These are phyloP conservation scores for Rhinogobius similis DNA, from an alignment of 2,113 vertebrate genomes.

Conservation along the genomic window DNA sequence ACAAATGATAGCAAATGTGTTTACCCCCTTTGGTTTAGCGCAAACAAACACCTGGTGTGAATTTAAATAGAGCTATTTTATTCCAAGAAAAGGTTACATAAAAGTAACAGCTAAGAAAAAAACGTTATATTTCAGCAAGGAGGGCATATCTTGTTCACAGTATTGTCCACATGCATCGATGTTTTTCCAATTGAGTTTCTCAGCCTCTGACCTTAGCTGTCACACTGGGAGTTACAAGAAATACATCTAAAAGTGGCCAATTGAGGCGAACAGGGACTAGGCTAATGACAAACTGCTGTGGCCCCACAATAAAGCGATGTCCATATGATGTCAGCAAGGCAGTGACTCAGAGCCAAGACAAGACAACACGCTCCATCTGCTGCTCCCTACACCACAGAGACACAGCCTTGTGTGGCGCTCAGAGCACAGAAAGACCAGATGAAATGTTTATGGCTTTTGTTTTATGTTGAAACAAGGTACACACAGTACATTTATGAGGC, in stretches of 20 bases:
- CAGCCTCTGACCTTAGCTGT: constrained; percentile 36
- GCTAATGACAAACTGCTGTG: constrained; percentile 42
- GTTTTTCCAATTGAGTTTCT: constrained; percentile 13
- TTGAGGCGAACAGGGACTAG: constrained; percentile 25
- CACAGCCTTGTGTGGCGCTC: neutral
- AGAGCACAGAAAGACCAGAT: neutral
- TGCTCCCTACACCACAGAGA: neutral
- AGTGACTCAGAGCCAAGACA: constrained; percentile 51
- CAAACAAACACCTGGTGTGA: constrained; percentile 1
- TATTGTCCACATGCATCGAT: neutral
- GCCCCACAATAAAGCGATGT: constrained; percentile 38
- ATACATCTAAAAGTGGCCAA: constrained; percentile 16
- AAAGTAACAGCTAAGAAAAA: neutral
- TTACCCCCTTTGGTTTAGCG: neutral
- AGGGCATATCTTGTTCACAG: neutral
- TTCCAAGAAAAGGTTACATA: neutral
- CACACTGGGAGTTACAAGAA: constrained; percentile 5
- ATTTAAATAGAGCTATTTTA: neutral
- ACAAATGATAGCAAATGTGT: neutral
- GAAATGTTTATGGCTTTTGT: neutral
- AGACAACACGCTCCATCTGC: constrained; percentile 48
- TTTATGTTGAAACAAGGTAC: neutral
- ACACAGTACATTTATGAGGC: neutral
- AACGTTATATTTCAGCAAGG: neutral
- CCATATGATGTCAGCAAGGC: constrained; percentile 55